phyloP scores from a whole-genome alignment of 2,113 vertebrate genomes.

The Channa maculata region DNA sequence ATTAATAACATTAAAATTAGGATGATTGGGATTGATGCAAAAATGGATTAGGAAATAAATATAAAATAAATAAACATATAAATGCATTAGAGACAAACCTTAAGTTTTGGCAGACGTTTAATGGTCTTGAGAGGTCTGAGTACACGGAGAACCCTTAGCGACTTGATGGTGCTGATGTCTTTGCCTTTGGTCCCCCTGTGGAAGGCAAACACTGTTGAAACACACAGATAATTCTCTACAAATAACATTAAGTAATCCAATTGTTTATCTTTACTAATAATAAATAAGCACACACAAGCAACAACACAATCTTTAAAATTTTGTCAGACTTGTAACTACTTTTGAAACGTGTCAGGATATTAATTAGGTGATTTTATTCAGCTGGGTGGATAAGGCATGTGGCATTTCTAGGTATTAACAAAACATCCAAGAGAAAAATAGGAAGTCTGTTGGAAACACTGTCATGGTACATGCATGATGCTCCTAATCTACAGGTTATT shows the following conservation, averaged over 20 bases:
- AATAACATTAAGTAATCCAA: not conserved
- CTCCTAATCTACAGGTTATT: not conserved
- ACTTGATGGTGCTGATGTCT: slow-evolving; percentile 98
- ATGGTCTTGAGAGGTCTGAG: slow-evolving; percentile 96
- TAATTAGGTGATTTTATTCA: slow-evolving; percentile 34
- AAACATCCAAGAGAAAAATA: not conserved
- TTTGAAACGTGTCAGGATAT: slow-evolving; percentile 6
- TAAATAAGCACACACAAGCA: not conserved
- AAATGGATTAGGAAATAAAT: not conserved
- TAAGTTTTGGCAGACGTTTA: slow-evolving; percentile 94
- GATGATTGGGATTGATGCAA: too few species aligned
- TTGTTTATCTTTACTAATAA: not conserved
- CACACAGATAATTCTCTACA: not conserved
- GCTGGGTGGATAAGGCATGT: slow-evolving; percentile 3
- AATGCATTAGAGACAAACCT: slow-evolving; percentile 74
- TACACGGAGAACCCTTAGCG: slow-evolving; percentile 92
- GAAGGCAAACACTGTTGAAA: slow-evolving; percentile 61
- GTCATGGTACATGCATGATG: not conserved
- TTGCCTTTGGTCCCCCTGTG: slow-evolving; percentile 96
- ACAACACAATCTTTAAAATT: not conserved
- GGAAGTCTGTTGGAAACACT: not conserved
- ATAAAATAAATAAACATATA: not conserved
- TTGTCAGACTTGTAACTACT: not conserved
- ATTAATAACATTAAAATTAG: too few species aligned
- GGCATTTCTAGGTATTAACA: slow-evolving; percentile 1